These are phyloP conservation scores for Octodon degus DNA, from an alignment of 2,113 vertebrate genomes.

Conservation along the genomic window DNA sequence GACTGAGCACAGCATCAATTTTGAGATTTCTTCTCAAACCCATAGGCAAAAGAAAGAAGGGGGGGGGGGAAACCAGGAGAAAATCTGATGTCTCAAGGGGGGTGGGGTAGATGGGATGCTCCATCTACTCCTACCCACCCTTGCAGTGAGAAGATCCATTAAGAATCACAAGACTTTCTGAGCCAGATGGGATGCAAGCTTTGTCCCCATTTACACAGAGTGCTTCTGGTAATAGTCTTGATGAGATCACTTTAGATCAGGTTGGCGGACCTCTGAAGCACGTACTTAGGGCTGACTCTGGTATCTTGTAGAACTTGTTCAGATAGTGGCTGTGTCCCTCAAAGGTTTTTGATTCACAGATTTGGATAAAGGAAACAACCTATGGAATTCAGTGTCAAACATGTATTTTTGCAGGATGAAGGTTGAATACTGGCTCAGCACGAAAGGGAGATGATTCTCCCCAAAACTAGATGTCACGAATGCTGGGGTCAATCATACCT, in stretches of 20 bases:
- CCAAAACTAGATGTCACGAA: not conserved
- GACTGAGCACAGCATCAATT: not conserved
- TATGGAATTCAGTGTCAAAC: rapidly evolving
- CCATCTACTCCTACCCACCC: rapidly evolving
- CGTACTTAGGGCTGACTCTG: not conserved
- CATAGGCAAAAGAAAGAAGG: not conserved
- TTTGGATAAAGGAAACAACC: rapidly evolving
- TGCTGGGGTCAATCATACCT: not conserved
- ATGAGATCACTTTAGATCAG: no score
- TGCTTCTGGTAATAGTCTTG: not conserved
- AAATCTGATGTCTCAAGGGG: not conserved
- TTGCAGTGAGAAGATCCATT: not conserved
- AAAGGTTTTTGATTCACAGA: not conserved
- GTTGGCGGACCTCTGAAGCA: not conserved
- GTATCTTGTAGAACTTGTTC: not conserved
- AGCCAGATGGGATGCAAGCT: not conserved
- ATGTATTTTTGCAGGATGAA: not conserved
- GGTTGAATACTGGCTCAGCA: not conserved
- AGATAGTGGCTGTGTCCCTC: not conserved
- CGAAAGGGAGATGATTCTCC: not conserved
- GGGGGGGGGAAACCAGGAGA: no score
- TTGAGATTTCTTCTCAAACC: not conserved
- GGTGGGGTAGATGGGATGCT: not conserved
- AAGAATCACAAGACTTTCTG: rapidly evolving
- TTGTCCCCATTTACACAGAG: not conserved